These are phyloP conservation scores for Acropora yongei DNA, from an alignment of 64 coral and sea anemone species.

Conservation along the genomic window DNA sequence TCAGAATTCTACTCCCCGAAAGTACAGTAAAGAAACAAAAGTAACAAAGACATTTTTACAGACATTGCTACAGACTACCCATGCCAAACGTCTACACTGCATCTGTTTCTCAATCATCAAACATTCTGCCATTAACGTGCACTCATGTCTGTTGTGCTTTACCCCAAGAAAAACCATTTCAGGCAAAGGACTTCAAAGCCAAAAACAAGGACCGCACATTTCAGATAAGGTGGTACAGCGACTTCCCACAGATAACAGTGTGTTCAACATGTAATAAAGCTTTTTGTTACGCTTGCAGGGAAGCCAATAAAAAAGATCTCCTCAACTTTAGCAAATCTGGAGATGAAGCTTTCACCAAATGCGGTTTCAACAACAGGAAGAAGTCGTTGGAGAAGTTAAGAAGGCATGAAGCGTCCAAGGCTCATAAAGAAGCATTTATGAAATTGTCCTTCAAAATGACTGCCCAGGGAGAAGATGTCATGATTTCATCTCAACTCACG, in stretches of 20 bases:
- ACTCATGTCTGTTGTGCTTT: constrained; percentile 32
- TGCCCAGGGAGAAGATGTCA: constrained; percentile 2
- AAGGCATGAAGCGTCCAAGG: constrained; percentile 47
- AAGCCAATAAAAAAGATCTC: constrained; percentile 34
- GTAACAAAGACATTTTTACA: not conserved
- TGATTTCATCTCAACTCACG: constrained; percentile 49
- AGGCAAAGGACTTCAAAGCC: not conserved
- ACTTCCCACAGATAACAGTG: constrained; percentile 31
- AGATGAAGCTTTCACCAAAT: constrained; percentile 24
- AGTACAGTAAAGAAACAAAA: not conserved
- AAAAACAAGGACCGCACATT: constrained; percentile 42
- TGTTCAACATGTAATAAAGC: constrained; percentile 40
- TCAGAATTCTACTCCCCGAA: not conserved
- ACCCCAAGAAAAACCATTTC: not conserved
- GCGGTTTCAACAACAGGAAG: constrained; percentile 17
- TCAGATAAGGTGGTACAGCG: constrained; percentile 36
- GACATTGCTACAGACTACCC: not conserved
- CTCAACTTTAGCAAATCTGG: constrained; percentile 47
- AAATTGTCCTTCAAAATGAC: constrained; percentile 46
- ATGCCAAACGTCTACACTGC: constrained; percentile 6
- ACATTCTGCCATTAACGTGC: constrained; percentile 11
- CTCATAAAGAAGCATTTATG: constrained; percentile 53
- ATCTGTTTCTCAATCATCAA: not conserved
- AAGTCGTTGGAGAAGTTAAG: constrained; percentile 51
- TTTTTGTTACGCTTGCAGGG: constrained; percentile 31